Conservation (phyloP, 2,797 vertebrate species). For the Thaleichthys pacificus region DNA sequence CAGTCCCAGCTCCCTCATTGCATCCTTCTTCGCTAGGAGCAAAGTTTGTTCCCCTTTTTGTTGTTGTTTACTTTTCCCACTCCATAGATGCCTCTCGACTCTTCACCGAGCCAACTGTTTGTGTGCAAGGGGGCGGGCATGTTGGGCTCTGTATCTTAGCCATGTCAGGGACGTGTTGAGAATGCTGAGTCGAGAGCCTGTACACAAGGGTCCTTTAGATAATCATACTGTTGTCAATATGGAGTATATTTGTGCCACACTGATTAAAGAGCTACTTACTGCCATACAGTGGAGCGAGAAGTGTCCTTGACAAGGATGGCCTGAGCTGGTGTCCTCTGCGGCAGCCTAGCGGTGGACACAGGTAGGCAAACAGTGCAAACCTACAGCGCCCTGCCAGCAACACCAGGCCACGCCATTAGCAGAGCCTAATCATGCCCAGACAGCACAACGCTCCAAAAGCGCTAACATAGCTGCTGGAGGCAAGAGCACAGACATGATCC, state of each 20-base stretch:
- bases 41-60: slow-evolving; percentile 9
- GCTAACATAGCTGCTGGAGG: slow-evolving; percentile 47
- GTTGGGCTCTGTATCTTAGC: slow-evolving; percentile 12
- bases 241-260: slow-evolving; percentile 30
- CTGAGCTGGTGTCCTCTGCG: slow-evolving; percentile 17
- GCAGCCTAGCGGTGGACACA: no score
- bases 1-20: background rate
- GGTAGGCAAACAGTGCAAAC: slow-evolving; percentile 27
- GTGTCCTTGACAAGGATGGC: slow-evolving; percentile 48
- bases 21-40: slow-evolving; percentile 3
- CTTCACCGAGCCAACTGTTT: slow-evolving; percentile 22
- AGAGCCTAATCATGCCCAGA: slow-evolving; percentile 56
- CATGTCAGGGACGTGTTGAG: background rate
- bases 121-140: background rate
- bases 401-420: slow-evolving; percentile 58
- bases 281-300: slow-evolving; percentile 23
- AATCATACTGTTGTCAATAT: slow-evolving; percentile 19
- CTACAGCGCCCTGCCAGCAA: slow-evolving; percentile 51
- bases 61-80: slow-evolving; percentile 17
- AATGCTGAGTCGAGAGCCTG: slow-evolving; percentile 9
- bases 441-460: slow-evolving; percentile 45
- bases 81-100: background rate
- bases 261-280: slow-evolving; percentile 45
- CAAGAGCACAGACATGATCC: slow-evolving; percentile 44
- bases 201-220: slow-evolving; percentile 26